A percentile compares a stretch with the other conserved stretches of the same genome.
Evolutionary conservation across 2,888 invertebrate species (phyloP).

Genomic region (Trichopoda pennipes): DNA sequence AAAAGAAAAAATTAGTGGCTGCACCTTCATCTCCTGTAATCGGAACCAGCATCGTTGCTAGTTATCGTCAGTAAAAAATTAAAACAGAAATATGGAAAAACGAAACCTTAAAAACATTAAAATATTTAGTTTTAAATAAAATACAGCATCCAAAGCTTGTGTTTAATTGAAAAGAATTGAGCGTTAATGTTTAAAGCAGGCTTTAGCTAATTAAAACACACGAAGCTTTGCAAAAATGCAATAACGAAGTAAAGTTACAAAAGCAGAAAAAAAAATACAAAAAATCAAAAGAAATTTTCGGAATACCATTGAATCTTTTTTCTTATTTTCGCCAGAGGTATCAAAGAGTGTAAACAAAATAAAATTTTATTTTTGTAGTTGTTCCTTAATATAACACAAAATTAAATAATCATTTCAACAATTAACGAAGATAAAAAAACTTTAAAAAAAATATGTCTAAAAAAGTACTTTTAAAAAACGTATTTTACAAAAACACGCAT

Average conservation of each 20-base stretch:
- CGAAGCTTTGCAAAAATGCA: slow-evolving; percentile 46
- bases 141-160: slow-evolving; percentile 35
- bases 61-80: slow-evolving; percentile 46
- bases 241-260: slow-evolving; percentile 4
- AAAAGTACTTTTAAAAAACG: not conserved
- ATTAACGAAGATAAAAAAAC: not conserved
- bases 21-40: slow-evolving; percentile 52
- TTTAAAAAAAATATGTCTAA: no score
- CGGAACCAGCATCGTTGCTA: slow-evolving; percentile 38
- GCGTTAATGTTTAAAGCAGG: slow-evolving; percentile 64
- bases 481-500: not conserved
- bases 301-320: slow-evolving; percentile 18
- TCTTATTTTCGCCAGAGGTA: not conserved
- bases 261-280: not conserved
- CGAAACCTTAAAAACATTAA: slow-evolving; percentile 18
- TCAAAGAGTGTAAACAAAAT: no score
- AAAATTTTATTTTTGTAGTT: no score
- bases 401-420: no score
- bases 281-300: slow-evolving; percentile 44
- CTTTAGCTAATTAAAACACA: slow-evolving; percentile 67
- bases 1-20: slow-evolving; percentile 19
- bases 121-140: slow-evolving; percentile 40
- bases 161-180: slow-evolving; percentile 68
- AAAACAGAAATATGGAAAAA: slow-evolving; percentile 51
- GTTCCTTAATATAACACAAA: no score